Conservation (phyloP, 1,140 invertebrate species). For the Diachasma alloeum region DNA sequence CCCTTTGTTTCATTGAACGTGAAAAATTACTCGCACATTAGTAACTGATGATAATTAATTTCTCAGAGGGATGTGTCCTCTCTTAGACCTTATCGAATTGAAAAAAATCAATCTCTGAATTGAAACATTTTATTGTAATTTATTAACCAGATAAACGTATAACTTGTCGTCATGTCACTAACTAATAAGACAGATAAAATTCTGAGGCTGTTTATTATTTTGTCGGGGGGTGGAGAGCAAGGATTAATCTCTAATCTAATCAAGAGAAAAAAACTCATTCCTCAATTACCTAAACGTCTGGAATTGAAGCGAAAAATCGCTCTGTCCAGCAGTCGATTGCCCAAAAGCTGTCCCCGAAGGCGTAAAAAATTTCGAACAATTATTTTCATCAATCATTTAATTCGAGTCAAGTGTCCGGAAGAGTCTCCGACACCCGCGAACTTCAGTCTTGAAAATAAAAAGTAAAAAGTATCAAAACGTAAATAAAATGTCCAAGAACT, state of each 20-base stretch:
- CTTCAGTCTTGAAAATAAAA: not conserved
- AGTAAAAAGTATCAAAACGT: not conserved
- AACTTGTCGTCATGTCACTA: not conserved
- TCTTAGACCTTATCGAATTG: not conserved
- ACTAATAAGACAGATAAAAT: not conserved
- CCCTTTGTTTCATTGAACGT: not conserved
- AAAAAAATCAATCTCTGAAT: not conserved
- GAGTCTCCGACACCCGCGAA: not conserved
- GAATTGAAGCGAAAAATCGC: too few relatives aligned
- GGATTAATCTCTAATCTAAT: not conserved
- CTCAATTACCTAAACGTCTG: too few relatives aligned
- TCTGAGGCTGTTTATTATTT: not conserved
- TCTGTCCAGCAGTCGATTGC: too few relatives aligned
- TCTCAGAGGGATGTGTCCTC: too few relatives aligned
- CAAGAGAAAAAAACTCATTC: not conserved
- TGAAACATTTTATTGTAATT: not conserved
- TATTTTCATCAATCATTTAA: too few relatives aligned
- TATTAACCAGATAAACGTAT: not conserved
- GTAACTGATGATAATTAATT: not conserved
- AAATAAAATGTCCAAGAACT: not conserved
- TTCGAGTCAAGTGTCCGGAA: too few relatives aligned
- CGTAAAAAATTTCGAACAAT: not conserved
- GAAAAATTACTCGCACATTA: not conserved
- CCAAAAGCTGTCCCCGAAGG: not conserved
- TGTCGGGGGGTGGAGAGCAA: not conserved